Evolutionary conservation across 2,888 invertebrate genomes (phyloP).

Genomic region (Julus scanicus): DNA sequence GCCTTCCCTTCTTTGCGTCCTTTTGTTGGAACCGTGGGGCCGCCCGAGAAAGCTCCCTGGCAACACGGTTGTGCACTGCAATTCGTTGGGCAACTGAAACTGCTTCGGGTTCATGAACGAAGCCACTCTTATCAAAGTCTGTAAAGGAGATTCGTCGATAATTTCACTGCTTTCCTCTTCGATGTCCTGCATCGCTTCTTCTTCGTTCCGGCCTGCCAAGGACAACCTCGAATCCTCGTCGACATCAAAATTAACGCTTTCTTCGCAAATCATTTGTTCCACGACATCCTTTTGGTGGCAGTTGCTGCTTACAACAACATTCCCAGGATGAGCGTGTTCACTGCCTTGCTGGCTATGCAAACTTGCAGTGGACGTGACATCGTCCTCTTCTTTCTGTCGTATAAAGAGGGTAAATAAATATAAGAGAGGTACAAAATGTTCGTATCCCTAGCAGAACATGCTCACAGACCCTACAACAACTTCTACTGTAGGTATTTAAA

Average conservation of each 20-base stretch:
- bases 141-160: constrained; percentile 73
- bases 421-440: not conserved
- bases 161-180: constrained; percentile 62
- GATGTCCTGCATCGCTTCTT: not conserved
- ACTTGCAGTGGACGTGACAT: not conserved
- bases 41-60: constrained; percentile 62
- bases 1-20: constrained; percentile 61
- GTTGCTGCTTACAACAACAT: not conserved
- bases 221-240: not conserved
- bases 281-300: not conserved
- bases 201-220: not conserved
- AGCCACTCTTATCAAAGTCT: constrained; percentile 83
- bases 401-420: not conserved
- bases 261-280: not conserved
- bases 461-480: no score
- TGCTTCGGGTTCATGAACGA: constrained; percentile 87
- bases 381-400: not conserved
- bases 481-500: no score
- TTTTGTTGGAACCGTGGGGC: constrained; percentile 64
- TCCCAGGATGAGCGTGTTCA: not conserved
- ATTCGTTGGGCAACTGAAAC: constrained; percentile 86
- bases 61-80: constrained; percentile 68
- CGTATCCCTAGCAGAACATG: not conserved
- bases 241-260: not conserved
- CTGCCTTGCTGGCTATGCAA: not conserved